phyloP scores from a whole-genome alignment of 1,140 invertebrate species.

The Laupala kohalensis region DNA sequence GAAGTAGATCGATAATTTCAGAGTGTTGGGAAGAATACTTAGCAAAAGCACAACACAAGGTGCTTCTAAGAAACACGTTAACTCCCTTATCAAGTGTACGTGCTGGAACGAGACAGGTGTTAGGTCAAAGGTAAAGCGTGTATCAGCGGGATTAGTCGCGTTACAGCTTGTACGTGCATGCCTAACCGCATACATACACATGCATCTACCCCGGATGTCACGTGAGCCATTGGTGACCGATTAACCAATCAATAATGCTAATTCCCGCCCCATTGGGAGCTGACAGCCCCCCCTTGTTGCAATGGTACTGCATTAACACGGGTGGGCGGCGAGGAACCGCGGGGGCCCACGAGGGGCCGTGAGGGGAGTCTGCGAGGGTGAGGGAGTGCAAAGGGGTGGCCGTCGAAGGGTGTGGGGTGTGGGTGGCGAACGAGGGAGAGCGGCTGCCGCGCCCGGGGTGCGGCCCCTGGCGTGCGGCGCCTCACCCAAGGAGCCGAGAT shows the following conservation, averaged over 20 bases:
- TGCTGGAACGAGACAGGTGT: not conserved
- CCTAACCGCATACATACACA: not conserved
- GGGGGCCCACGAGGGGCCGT: not conserved
- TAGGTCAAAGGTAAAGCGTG: not conserved
- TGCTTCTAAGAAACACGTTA: not conserved
- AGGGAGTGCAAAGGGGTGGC: not conserved
- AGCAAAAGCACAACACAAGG: not conserved
- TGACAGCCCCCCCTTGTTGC: not conserved
- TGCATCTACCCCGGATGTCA: not conserved
- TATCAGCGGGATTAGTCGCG: not conserved
- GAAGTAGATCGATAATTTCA: not conserved
- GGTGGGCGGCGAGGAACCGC: too few relatives aligned
- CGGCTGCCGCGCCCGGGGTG: too few relatives aligned
- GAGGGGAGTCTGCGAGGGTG: not conserved
- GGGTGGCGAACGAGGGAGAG: not conserved
- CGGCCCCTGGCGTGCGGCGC: not conserved
- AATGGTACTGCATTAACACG: not conserved
- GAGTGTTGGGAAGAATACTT: not conserved
- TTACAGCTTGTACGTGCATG: not conserved
- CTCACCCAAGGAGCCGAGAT: not conserved
- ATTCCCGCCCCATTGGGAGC: not conserved
- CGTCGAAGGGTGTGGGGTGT: not conserved
- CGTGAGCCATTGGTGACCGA: not conserved
- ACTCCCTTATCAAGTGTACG: not conserved
- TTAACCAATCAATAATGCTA: not conserved